phyloP scores from a whole-genome alignment of 2,113 vertebrate species.

The Petrocephalus microphthalmus region DNA sequence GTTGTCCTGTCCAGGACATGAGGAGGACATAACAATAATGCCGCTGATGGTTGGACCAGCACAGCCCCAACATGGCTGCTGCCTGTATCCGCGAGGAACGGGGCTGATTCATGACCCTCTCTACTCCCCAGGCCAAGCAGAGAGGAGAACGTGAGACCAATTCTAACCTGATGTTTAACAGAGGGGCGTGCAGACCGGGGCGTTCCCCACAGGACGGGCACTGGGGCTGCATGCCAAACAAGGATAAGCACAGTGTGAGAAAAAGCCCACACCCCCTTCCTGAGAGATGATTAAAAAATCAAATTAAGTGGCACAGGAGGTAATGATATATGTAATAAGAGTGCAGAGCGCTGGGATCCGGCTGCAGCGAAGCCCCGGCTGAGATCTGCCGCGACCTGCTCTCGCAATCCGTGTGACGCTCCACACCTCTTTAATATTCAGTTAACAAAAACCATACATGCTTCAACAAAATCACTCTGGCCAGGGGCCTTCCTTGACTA shows the following conservation, averaged over 20 bases:
- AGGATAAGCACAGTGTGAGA: background rate
- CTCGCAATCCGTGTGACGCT: background rate
- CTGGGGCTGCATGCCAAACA: background rate
- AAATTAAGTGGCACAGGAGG: background rate
- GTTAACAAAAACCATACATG: background rate
- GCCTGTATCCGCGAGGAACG: background rate
- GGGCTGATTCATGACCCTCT: background rate
- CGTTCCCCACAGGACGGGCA: background rate
- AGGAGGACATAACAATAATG: background rate
- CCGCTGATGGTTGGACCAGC: background rate
- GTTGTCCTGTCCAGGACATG: background rate
- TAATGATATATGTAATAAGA: background rate
- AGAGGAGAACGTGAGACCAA: conserved; percentile 24
- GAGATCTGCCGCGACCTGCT: background rate
- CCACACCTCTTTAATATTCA: background rate
- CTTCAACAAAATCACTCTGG: background rate
- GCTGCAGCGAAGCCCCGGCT: background rate
- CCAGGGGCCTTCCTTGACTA: background rate
- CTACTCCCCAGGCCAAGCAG: background rate
- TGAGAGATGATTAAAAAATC: background rate
- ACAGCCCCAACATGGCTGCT: background rate
- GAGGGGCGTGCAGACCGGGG: background rate
- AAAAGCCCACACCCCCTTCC: background rate
- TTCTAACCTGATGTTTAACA: background rate
- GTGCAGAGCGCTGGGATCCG: background rate